Evolutionary conservation across 2,797 vertebrate genomes (phyloP).

Genomic region (Allobates femoralis): DNA sequence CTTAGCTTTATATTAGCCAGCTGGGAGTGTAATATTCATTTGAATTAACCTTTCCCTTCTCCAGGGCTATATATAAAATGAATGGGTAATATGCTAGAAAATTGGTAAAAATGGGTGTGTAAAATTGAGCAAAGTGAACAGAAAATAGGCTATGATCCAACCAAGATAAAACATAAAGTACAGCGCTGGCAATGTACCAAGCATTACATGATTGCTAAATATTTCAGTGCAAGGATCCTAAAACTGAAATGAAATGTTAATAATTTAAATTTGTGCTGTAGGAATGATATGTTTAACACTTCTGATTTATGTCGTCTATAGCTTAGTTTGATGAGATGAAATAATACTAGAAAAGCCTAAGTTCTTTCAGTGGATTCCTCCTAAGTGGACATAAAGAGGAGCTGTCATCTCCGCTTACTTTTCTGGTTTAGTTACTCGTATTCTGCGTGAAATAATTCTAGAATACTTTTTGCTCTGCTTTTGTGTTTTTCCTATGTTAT

Average conservation of each 20-base stretch:
- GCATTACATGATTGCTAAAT: background rate
- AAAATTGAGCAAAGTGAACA: background rate
- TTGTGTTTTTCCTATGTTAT: no score
- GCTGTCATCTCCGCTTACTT: no score
- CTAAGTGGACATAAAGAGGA: no score
- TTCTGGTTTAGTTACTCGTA: no score
- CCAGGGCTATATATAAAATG: background rate
- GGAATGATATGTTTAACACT: background rate
- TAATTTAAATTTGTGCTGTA: background rate
- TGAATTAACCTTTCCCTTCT: background rate
- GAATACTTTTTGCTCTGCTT: no score
- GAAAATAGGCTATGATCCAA: background rate
- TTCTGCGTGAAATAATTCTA: no score
- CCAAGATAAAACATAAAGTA: background rate
- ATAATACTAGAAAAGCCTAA: background rate
- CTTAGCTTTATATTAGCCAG: background rate
- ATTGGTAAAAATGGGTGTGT: background rate
- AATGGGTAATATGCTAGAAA: background rate
- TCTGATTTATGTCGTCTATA: background rate
- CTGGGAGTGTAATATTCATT: background rate
- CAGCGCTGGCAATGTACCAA: background rate
- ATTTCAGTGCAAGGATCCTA: background rate
- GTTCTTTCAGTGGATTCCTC: no score
- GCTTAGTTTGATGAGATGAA: background rate
- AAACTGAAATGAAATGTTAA: conserved; percentile 8